Conservation (phyloP, 2,113 vertebrate genomes). For the Hippocampus guttulatus region DNA sequence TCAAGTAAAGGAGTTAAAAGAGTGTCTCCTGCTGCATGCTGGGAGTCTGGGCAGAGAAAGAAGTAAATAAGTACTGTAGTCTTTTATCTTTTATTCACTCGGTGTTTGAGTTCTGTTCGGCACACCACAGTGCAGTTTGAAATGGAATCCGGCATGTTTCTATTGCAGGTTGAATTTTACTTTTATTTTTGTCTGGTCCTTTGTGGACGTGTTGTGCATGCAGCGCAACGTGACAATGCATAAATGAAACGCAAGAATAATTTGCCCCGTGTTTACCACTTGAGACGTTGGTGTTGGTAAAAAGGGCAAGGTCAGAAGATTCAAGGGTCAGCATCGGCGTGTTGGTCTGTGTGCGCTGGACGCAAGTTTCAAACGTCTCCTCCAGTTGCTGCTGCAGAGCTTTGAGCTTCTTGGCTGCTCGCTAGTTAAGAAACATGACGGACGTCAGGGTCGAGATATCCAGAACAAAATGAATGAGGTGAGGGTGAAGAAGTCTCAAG, state of each 20-base stretch:
- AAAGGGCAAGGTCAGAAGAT: constrained; percentile 28
- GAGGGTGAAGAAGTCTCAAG: background rate
- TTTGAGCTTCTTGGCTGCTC: constrained; percentile 60
- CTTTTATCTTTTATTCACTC: background rate
- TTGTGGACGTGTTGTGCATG: background rate
- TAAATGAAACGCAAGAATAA: background rate
- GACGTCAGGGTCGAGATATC: background rate
- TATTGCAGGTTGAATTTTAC: background rate
- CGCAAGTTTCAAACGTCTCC: constrained; percentile 67
- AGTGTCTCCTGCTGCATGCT: constrained; percentile 16
- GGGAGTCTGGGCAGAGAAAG: constrained; percentile 34
- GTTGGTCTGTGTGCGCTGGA: constrained; percentile 57
- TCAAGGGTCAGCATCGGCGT: constrained; percentile 1
- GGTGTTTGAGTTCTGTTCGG: background rate
- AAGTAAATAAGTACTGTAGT: background rate
- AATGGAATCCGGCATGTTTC: background rate
- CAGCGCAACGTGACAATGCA: background rate
- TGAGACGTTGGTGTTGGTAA: constrained; percentile 31
- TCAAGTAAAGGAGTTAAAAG: constrained; percentile 8
- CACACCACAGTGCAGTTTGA: background rate
- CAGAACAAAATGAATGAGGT: background rate
- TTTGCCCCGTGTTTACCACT: constrained; percentile 25
- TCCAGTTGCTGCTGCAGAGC: constrained; percentile 71
- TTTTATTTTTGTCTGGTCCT: too few relatives aligned
- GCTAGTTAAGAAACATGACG: constrained; percentile 35